Base-by-base conservation (phyloP, 1,140 invertebrate species). In the Chironomus striatipennis region DNA sequence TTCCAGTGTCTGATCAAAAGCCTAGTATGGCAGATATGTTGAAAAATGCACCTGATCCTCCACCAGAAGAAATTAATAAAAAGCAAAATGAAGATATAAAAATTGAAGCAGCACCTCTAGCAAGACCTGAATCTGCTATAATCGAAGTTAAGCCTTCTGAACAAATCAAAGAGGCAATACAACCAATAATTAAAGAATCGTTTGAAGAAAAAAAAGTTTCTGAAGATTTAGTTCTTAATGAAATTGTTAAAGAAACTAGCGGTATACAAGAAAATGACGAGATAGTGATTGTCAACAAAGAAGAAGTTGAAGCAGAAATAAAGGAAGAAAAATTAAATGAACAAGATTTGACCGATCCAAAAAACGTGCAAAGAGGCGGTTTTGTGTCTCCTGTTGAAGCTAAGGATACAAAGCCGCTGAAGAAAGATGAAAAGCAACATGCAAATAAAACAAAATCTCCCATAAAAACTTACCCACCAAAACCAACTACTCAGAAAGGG, bases 291-390 rank as follows among this genome's bases (percentile, higher is more conserved):
- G 17, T 70, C 5, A 21, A 20, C 7, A 70, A 70, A 12, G 17
- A 17, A 2, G 65, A 70, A 70, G 65, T 21, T 70, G 65, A 70
- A 18, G n/a, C n/a, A 70, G 65, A 70, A 70, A 21, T 21, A 18
- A 21, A 70, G 1, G 4, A 10, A 70, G 65, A 70, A 70, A 70
- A 34, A 34, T 1, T 17, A 10, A 18, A 70, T 70, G 65, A 70
- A 70, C n/a, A 57, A 15, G 47, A 57, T n/a, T 57, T 17, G 1
- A 70, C 17, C 65, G 65, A 70, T 70, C 18, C 65, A 70, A 70
- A 70, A 70, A 70, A 70, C 65, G 17, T 70, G 65, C 17, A 70
- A 70, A 17, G 65, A n/a, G 20, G 65, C 65, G 65, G 65, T 70
- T 70, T 70, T 70, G 65, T 70, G 18, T 70, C 65, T 70, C 65